These are phyloP conservation scores for Hyphantria cunea DNA, from an alignment of 1,140 invertebrate genomes.

Conservation along the genomic window DNA sequence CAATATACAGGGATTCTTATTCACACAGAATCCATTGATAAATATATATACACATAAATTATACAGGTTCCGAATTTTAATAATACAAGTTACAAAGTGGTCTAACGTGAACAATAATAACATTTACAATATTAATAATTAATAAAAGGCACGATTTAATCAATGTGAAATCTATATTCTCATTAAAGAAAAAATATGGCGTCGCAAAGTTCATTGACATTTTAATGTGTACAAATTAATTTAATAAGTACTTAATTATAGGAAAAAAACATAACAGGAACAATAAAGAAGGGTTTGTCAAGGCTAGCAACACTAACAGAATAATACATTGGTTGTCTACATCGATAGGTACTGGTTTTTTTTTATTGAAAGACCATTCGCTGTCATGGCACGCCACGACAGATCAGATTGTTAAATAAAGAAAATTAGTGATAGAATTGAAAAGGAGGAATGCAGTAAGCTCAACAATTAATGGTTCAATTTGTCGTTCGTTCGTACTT, in stretches of 20 bases:
- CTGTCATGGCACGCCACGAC: no score
- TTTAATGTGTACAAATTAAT: conserved; percentile 7
- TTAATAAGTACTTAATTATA: conserved; percentile 8
- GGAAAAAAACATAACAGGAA: conserved; percentile 8
- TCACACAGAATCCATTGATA: conserved; percentile 23
- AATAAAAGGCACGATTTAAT: conserved; percentile 47
- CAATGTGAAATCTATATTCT: conserved; percentile 14
- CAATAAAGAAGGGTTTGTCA: conserved; percentile 6
- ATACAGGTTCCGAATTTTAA: conserved; percentile 27
- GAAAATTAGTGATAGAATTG: no score
- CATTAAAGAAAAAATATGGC: conserved; percentile 15
- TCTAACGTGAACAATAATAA: conserved; percentile 29
- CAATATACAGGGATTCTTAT: conserved; percentile 37
- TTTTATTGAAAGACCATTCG: no score
- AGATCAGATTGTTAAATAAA: no score
- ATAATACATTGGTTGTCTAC: conserved; percentile 15
- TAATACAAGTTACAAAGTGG: conserved; percentile 24
- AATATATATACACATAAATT: conserved; percentile 26
- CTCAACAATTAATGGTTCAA: conserved; percentile 9
- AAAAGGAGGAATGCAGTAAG: conserved; percentile 22
- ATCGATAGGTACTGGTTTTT: background rate
- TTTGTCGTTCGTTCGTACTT: conserved; percentile 45
- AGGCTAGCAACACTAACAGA: conserved; percentile 4
- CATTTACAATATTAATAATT: conserved; percentile 35
- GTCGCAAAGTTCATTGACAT: conserved; percentile 1